Evolutionary conservation across 2,888 invertebrate genomes (phyloP), one percentile per base, ranked within the genome.

Genomic region (Digitonthophagus gazella): DNA sequence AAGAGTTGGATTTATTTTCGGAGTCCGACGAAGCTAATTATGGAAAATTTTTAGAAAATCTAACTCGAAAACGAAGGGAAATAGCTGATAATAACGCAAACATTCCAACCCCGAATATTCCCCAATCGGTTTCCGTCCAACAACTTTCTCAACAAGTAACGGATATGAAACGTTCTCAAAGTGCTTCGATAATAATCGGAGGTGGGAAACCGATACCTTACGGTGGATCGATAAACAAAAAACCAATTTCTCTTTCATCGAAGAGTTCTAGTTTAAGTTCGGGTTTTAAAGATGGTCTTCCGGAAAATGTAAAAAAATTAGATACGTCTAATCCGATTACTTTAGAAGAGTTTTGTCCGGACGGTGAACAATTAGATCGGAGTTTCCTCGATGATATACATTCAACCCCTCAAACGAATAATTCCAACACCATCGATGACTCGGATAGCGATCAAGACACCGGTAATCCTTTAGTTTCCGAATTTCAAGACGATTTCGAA

Each of bases 401-500:
- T 69, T 81, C 83, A 72, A 78, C 80, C 66, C 80, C 80, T 20
- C 82, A 82, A 8, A 81, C 79, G 76, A 81, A 80, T 72, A 75
- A 79, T 54, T 81, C 82, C 66, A 80, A 81, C 28, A 82, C 83
- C 15, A 79, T 82, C 15, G 76, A 80, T 55, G 86, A 86, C 67
- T 85, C 87, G n/a, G 88, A 88, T 73, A 91, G 91, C 77, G 93
- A 93, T 70, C 89, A 87, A 22, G 91, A 90, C 72, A 85, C 87
- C 44, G 89, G 87, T 4, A 94, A 93, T 84, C 94, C 94, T 18
- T 84, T 92, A 78, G 93, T 96, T 0, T 91, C 93, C 19, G 90
- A 91, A 65, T 91, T 92, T 74, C 92, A 93, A 81, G 95, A 96
- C 79, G 95, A 96, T 79, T 83, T 95, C 76, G 91, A 91, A 75